phyloP scores from a whole-genome alignment of 2,888 invertebrate genomes.

The Endotricha flammealis region DNA sequence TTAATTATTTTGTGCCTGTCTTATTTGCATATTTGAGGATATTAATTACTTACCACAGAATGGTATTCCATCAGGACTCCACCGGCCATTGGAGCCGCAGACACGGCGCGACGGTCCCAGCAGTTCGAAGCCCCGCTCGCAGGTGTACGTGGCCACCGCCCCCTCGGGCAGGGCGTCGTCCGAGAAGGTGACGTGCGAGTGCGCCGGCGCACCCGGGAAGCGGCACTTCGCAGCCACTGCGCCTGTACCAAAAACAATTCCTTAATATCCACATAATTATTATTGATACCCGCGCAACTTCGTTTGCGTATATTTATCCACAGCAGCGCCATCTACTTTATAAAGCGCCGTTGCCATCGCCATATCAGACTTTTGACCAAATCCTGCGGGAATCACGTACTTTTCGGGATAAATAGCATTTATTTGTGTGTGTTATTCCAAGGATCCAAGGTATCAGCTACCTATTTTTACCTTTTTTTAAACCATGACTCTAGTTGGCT shows the following conservation, averaged over 20 bases:
- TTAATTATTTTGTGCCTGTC: background rate
- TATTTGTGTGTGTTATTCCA: too few relatives aligned
- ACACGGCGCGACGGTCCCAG: constrained; percentile 90
- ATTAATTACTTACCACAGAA: constrained; percentile 95
- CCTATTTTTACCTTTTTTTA: too few relatives aligned
- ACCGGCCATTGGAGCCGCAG: constrained; percentile 85
- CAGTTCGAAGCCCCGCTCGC: constrained; percentile 93
- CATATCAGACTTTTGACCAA: too few relatives aligned
- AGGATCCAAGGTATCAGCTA: too few relatives aligned
- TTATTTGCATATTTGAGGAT: background rate
- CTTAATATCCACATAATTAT: too few relatives aligned
- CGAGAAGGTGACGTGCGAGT: constrained; percentile 88
- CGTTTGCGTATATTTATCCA: too few relatives aligned
- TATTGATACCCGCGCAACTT: too few relatives aligned
- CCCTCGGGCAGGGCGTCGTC: constrained; percentile 78
- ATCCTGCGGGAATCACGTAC: too few relatives aligned
- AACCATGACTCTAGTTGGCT: too few relatives aligned
- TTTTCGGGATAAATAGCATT: too few relatives aligned
- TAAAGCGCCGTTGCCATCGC: too few relatives aligned
- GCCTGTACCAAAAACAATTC: constrained; percentile 33
- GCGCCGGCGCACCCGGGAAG: constrained; percentile 95
- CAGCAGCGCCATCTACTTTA: too few relatives aligned
- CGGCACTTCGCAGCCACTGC: constrained; percentile 76
- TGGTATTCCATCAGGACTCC: constrained; percentile 94
- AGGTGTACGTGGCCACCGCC: constrained; percentile 88